A percentile compares a stretch with the other conserved stretches of the same genome.
Conservation (phyloP, 2,113 vertebrate species). For the Phyllopteryx taeniolatus region DNA sequence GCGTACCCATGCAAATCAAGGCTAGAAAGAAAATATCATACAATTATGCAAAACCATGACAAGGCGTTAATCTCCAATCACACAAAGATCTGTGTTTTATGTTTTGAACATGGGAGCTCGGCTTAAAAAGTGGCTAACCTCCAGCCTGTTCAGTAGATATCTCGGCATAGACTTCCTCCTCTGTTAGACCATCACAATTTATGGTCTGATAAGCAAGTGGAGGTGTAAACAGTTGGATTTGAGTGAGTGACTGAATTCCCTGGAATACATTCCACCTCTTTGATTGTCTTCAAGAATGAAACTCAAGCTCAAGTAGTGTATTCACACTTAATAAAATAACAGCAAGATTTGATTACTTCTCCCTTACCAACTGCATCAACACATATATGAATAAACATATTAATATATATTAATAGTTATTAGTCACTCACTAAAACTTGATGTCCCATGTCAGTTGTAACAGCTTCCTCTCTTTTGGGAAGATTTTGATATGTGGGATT, state of each 20-base stretch:
- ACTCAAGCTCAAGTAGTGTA: neutral
- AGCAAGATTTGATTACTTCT: neutral
- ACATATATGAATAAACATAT: neutral
- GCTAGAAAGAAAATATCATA: neutral
- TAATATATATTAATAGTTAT: too few relatives aligned
- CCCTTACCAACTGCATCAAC: neutral
- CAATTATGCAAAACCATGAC: neutral
- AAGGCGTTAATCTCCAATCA: neutral
- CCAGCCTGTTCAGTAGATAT: neutral
- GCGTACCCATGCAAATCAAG: neutral
- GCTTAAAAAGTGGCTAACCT: neutral
- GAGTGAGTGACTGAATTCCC: neutral
- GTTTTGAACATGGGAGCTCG: neutral
- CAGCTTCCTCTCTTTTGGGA: too few relatives aligned
- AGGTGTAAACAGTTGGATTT: neutral
- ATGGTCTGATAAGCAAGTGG: constrained; percentile 1
- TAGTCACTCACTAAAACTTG: too few relatives aligned
- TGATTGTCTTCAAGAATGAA: neutral
- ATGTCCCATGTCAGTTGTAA: too few relatives aligned
- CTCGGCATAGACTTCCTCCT: neutral
- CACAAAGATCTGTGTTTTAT: neutral
- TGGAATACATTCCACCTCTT: neutral
- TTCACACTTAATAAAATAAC: too few relatives aligned
- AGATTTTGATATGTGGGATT: too few relatives aligned
- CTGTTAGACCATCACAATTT: neutral